A percentile compares a stretch with the other conserved stretches of the same genome.
Evolutionary conservation across 1,140 invertebrate species (phyloP).

Genomic region (Drosophila kikkawai): DNA sequence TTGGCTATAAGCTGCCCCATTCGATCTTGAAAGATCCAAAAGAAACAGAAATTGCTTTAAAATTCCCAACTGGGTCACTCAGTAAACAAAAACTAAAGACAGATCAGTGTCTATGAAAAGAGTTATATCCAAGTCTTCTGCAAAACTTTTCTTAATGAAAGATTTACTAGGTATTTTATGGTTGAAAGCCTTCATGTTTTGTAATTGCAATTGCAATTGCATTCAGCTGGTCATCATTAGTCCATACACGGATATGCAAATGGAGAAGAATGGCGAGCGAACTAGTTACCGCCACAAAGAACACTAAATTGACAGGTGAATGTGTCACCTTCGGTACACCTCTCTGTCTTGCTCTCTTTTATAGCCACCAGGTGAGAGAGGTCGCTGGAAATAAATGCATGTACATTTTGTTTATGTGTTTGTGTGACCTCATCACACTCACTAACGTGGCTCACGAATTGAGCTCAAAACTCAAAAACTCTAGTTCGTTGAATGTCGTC

Average conservation of each 20-base stretch:
- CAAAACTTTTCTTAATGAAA: background rate
- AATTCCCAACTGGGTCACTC: background rate
- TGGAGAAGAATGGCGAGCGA: conserved; percentile 4
- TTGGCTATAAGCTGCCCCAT: background rate
- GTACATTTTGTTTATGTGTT: conserved; percentile 8
- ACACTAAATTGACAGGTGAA: conserved; percentile 23
- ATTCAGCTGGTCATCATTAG: conserved; percentile 15
- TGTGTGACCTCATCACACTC: conserved; percentile 65
- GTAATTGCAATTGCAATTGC: conserved; percentile 9
- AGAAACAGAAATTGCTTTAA: too few relatives aligned
- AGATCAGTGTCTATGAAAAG: background rate
- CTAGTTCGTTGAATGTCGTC: conserved; percentile 68
- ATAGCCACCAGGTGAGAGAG: conserved; percentile 6
- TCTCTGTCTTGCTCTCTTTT: conserved; percentile 3
- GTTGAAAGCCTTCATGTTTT: background rate
- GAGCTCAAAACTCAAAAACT: conserved; percentile 39
- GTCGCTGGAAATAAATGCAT: conserved; percentile 22
- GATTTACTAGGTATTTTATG: background rate
- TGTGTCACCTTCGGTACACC: conserved; percentile 18
- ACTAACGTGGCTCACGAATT: conserved; percentile 2
- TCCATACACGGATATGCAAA: conserved; percentile 26
- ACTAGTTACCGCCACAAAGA: conserved; percentile 24
- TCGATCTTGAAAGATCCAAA: background rate
- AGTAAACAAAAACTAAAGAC: background rate
- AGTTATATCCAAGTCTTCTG: background rate